These are phyloP conservation scores for Coptodon rendalli DNA, from an alignment of 2,113 vertebrate species.

Conservation along the genomic window DNA sequence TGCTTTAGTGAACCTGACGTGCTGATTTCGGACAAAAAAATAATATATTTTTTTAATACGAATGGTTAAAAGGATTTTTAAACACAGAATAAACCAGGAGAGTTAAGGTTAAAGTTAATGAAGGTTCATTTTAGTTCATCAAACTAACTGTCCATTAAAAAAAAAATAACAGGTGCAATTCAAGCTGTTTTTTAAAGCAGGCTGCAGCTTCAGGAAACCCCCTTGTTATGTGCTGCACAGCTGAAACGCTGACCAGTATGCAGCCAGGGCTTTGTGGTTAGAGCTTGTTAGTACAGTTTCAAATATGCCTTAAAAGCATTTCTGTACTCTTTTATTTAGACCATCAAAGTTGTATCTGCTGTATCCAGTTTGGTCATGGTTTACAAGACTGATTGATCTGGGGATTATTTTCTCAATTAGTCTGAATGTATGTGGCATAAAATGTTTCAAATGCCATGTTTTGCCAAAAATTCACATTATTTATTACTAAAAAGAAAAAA, in stretches of 20 bases:
- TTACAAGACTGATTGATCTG: neutral
- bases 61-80: neutral
- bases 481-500: neutral
- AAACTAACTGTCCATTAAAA: neutral
- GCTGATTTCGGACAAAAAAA: fast-evolving
- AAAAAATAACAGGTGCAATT: neutral
- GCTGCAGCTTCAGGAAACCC: neutral
- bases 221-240: neutral
- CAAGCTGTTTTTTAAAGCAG: neutral
- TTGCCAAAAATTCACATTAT: fast-evolving
- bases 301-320: neutral
- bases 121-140: neutral
- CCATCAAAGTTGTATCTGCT: neutral
- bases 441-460: neutral
- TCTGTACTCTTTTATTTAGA: neutral
- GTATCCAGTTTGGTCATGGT: neutral
- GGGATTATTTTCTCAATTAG: neutral
- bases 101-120: neutral
- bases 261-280: neutral
- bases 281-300: neutral
- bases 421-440: neutral
- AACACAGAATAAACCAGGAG: neutral
- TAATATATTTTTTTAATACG: fast-evolving
- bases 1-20: neutral
- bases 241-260: neutral